A percentile compares a stretch with the other conserved stretches of the same genome.
These are phyloP conservation scores for Camponotus floridanus DNA, from an alignment of 1,140 invertebrate genomes.

Conservation along the genomic window DNA sequence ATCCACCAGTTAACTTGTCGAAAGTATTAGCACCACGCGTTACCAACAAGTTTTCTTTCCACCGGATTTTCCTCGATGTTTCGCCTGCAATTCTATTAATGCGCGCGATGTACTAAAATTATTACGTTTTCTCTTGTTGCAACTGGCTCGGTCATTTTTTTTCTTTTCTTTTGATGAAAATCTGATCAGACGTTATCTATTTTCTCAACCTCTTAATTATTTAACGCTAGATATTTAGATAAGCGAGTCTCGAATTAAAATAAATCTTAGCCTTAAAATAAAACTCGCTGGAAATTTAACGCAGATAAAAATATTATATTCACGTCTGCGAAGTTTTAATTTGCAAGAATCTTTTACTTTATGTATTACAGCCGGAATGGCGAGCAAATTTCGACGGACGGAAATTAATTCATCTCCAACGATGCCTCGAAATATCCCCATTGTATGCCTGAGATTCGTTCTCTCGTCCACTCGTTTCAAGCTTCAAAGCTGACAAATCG, in stretches of 20 bases:
- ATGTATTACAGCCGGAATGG: neutral
- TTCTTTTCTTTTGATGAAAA: neutral
- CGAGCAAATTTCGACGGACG: neutral
- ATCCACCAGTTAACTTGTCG: constrained; percentile 23
- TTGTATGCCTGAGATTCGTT: neutral
- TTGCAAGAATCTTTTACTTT: neutral
- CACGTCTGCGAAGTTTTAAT: neutral
- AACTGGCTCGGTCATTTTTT: neutral
- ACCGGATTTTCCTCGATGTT: neutral
- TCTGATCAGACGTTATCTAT: neutral
- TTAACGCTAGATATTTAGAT: neutral
- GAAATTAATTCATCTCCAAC: constrained; percentile 37
- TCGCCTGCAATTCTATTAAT: neutral
- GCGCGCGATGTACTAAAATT: neutral
- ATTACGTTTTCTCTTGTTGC: neutral
- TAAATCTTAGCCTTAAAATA: too few relatives aligned
- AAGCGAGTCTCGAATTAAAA: neutral
- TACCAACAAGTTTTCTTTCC: constrained; percentile 3
- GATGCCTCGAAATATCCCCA: constrained; percentile 14
- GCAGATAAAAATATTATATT: neutral
- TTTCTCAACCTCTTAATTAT: neutral
- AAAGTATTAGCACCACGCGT: neutral
- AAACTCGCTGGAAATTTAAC: too few relatives aligned
- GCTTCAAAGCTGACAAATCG: neutral
- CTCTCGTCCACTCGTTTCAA: neutral